Conservation (phyloP, 2,888 invertebrate genomes). For the Acrobasis repandana region DNA sequence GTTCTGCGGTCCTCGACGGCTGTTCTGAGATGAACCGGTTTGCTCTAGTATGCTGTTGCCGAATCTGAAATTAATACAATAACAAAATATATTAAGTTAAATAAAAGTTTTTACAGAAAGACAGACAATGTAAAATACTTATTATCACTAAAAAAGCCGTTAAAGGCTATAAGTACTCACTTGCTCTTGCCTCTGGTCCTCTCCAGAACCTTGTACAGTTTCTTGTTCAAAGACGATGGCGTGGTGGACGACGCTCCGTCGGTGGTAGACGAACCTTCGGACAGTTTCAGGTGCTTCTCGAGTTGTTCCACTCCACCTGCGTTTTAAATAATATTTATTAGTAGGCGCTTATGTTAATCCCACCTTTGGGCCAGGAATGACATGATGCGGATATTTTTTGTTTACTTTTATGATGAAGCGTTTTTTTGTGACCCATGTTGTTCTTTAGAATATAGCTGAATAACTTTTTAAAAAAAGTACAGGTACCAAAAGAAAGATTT, state of each 20-base stretch:
- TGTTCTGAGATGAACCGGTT: constrained; percentile 47
- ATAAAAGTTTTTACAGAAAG: no score
- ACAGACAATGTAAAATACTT: no score
- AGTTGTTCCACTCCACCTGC: constrained; percentile 92
- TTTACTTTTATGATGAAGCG: no score
- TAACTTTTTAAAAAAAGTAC: no score
- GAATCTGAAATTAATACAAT: constrained; percentile 35
- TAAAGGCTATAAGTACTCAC: no score
- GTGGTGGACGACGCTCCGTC: constrained; percentile 68
- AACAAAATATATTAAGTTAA: background rate
- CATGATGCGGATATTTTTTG: no score
- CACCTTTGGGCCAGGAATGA: no score
- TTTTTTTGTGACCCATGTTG: no score
- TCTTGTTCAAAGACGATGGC: constrained; percentile 88
- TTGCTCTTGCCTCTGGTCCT: constrained; percentile 66
- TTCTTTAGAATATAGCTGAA: no score
- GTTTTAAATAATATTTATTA: background rate
- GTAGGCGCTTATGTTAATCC: no score
- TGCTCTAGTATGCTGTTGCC: constrained; percentile 46
- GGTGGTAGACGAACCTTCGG: constrained; percentile 66
- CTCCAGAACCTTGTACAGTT: constrained; percentile 88
- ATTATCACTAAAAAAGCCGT: no score
- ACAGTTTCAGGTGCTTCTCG: constrained; percentile 87
- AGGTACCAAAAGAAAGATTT: no score
- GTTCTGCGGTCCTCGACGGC: constrained; percentile 80